Evolutionary conservation across 2,797 vertebrate species (phyloP).

Genomic region (Babyrousa celebensis): DNA sequence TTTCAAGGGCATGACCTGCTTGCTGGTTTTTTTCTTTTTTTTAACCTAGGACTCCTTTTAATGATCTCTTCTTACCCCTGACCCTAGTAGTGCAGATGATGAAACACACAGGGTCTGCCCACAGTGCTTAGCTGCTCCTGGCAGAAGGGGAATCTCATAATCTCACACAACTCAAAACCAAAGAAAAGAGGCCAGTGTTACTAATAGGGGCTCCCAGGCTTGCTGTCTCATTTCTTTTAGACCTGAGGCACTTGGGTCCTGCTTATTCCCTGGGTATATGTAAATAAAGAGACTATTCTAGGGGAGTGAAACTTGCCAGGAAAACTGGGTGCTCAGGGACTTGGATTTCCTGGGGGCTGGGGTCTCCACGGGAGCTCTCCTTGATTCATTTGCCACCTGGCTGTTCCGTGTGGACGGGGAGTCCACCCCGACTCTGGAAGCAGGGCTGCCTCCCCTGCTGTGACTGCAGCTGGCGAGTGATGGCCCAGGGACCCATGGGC

Average conservation of each 20-base stretch:
- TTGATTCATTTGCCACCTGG: neutral
- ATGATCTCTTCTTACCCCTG: neutral
- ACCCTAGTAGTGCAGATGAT: neutral
- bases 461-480: too few relatives aligned
- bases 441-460: neutral
- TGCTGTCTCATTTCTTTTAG: neutral
- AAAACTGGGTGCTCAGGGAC: neutral
- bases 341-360: neutral
- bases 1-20: neutral
- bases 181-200: neutral
- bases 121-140: neutral
- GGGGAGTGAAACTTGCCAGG: neutral
- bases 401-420: fast-evolving
- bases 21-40: neutral
- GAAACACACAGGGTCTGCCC: neutral
- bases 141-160: neutral
- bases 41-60: neutral
- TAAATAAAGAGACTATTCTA: neutral
- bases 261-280: neutral
- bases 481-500: fast-evolving
- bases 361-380: neutral
- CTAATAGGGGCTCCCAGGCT: neutral
- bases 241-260: neutral
- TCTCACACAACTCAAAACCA: neutral
- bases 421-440: fast-evolving